These are phyloP conservation scores for Pogonomyrmex barbatus DNA, from an alignment of 1,140 invertebrate genomes.

Conservation along the genomic window DNA sequence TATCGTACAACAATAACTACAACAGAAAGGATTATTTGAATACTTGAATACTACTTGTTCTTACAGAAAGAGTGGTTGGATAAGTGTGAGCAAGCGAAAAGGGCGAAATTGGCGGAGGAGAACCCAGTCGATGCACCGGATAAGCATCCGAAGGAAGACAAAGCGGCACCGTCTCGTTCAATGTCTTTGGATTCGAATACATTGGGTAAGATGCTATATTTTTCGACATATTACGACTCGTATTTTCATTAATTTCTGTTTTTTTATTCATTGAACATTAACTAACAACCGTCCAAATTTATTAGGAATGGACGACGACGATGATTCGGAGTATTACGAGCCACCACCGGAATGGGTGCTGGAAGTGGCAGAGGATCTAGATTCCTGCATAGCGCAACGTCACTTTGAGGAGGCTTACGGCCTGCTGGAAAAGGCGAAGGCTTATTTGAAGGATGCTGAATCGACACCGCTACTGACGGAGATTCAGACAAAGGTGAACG, in stretches of 20 bases:
- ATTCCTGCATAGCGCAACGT: constrained; percentile 98
- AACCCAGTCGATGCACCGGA: constrained; percentile 63
- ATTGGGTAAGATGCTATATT: constrained; percentile 69
- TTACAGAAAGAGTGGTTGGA: constrained; percentile 97
- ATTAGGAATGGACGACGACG: constrained; percentile 86
- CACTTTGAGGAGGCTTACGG: constrained; percentile 98
- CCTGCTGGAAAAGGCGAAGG: constrained; percentile 92
- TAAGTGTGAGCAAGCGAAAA: constrained; percentile 96
- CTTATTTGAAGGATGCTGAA: constrained; percentile 85
- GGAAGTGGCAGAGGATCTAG: constrained; percentile 97
- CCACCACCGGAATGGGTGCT: constrained; percentile 94
- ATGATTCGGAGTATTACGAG: constrained; percentile 86
- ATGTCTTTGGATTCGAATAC: constrained; percentile 82
- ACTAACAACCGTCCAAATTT: constrained; percentile 36
- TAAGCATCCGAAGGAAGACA: constrained; percentile 74
- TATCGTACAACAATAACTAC: background rate
- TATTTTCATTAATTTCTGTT: background rate
- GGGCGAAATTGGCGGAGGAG: constrained; percentile 91
- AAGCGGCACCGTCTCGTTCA: constrained; percentile 76
- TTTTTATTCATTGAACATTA: background rate
- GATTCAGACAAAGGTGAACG: constrained; percentile 84
- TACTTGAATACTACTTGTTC: constrained; percentile 43
- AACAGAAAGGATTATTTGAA: constrained; percentile 33
- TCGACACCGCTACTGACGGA: constrained; percentile 82
- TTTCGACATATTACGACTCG: background rate